phyloP scores from a whole-genome alignment of 2,888 invertebrate genomes.

The Ommatoiulus sabulosus region DNA sequence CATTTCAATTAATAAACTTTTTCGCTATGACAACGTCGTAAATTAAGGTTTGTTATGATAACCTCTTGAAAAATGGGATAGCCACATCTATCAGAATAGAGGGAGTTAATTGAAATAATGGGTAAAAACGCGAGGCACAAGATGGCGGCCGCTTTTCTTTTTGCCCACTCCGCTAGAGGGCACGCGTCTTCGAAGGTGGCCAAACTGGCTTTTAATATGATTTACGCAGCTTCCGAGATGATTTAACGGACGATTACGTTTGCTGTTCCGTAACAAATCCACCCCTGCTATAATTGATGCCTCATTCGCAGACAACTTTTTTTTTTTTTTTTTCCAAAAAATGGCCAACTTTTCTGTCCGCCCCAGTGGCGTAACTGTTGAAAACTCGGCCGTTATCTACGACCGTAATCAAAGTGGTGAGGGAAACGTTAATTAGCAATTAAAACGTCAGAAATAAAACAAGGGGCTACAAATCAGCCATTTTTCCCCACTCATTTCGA shows the following conservation, averaged over 20 bases:
- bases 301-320: conserved; percentile 18
- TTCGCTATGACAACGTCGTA: conserved; percentile 2
- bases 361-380: conserved; percentile 10
- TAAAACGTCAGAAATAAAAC: conserved; percentile 34
- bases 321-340: too few relatives aligned
- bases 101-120: not conserved
- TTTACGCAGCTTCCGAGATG: not conserved
- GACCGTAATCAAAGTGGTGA: conserved; percentile 13
- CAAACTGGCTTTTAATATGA: conserved; percentile 32
- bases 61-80: not conserved
- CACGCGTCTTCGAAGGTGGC: not conserved
- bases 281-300: conserved; percentile 35
- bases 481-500: conserved; percentile 18
- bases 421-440: conserved; percentile 41
- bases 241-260: conserved; percentile 47
- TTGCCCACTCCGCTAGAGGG: not conserved
- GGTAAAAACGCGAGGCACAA: not conserved
- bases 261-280: not conserved
- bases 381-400: not conserved
- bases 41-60: conserved; percentile 41
- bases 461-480: not conserved
- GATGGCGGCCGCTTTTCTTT: not conserved
- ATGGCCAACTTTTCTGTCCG: not conserved
- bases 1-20: conserved; percentile 6
- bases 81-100: not conserved